Conservation (phyloP, 2,888 invertebrate species). For the Plebejus argus region DNA sequence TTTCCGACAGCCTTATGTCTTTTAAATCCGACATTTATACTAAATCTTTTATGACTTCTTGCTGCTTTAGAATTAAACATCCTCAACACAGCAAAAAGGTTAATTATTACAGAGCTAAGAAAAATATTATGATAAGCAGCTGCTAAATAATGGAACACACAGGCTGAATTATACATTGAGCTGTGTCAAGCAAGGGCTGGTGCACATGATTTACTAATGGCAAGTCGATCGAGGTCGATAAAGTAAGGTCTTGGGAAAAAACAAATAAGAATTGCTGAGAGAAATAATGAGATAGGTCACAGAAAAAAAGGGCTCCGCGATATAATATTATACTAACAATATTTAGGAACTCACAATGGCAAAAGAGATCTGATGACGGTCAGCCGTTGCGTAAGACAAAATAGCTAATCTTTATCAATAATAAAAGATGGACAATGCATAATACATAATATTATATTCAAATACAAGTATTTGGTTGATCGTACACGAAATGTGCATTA, state of each 20-base stretch:
- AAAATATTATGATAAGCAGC: constrained; percentile 22
- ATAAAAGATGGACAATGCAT: constrained; percentile 1
- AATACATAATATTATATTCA: not conserved
- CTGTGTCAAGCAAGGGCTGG: constrained; percentile 26
- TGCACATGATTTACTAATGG: constrained; percentile 4
- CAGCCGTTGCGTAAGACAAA: not conserved
- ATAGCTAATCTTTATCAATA: not conserved
- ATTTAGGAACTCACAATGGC: not conserved
- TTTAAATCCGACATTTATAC: not conserved
- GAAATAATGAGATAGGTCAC: not conserved
- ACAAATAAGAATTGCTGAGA: not conserved
- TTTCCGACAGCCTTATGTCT: too few species aligned
- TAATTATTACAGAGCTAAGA: not conserved
- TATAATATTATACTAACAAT: not conserved
- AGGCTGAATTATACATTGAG: constrained; percentile 29
- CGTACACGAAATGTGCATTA: constrained; percentile 4
- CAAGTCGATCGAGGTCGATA: constrained; percentile 1
- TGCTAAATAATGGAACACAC: constrained; percentile 28
- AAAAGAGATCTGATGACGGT: not conserved
- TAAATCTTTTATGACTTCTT: not conserved
- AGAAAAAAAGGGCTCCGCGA: not conserved
- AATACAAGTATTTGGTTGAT: not conserved
- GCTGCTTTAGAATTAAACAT: not conserved
- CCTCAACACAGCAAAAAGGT: constrained; percentile 3
- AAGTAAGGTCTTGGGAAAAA: constrained; percentile 4